These are phyloP conservation scores for Bimastos eiseni DNA, from an alignment of 2,888 invertebrate species.

Conservation along the genomic window DNA sequence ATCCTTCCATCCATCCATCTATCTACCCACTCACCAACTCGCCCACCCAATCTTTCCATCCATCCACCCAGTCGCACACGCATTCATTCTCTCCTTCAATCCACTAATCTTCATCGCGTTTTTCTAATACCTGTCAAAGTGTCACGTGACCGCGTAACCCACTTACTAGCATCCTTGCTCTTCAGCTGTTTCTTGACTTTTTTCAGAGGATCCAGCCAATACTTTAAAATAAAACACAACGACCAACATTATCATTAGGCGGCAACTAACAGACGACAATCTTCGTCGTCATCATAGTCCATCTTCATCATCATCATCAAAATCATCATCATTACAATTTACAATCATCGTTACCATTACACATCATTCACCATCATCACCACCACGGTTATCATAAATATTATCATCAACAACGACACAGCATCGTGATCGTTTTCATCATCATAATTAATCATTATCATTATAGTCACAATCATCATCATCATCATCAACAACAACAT, in stretches of 20 bases:
- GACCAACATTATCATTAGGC: not conserved
- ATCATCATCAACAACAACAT: no score
- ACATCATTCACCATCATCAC: not conserved
- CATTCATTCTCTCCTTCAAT: no score
- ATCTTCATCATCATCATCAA: no score
- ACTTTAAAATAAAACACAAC: constrained; percentile 66
- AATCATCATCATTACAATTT: not conserved
- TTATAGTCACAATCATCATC: not conserved
- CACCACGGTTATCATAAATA: not conserved
- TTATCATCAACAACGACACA: not conserved
- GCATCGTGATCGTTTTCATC: not conserved
- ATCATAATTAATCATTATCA: not conserved
- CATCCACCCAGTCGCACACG: no score
- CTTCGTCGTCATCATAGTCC: no score
- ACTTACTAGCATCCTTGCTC: constrained; percentile 70
- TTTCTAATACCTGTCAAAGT: no score
- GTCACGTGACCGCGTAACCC: not conserved
- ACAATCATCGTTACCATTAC: not conserved
- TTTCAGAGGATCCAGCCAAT: constrained; percentile 98
- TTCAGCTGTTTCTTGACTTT: constrained; percentile 96
- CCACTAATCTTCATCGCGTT: no score
- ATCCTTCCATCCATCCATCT: no score
- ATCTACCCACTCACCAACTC: no score
- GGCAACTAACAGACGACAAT: no score
- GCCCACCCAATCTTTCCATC: no score